phyloP scores from a whole-genome alignment of 2,113 vertebrate species.

The Sialia sialis region DNA sequence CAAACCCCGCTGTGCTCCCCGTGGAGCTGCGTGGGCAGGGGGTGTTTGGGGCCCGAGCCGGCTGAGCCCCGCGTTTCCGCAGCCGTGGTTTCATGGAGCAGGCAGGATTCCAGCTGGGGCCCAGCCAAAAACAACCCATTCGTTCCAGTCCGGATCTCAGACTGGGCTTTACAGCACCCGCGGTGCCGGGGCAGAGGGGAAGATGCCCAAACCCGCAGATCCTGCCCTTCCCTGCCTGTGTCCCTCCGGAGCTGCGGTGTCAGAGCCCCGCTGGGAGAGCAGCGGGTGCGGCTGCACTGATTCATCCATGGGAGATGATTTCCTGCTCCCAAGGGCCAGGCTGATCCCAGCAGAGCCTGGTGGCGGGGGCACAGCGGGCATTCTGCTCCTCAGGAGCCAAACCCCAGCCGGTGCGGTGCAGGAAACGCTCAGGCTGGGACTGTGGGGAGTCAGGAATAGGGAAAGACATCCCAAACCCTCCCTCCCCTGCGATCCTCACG shows the following conservation, averaged over 20 bases:
- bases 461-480: not conserved
- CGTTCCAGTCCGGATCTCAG: not conserved
- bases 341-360: not conserved
- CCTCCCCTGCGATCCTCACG: not conserved
- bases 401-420: fast-evolving
- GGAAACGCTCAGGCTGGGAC: not conserved
- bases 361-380: fast-evolving
- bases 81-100: not conserved
- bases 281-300: not conserved
- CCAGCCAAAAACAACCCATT: slow-evolving; percentile 51
- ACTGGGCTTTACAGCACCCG: not conserved
- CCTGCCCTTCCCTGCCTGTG: not conserved
- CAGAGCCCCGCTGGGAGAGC: not conserved
- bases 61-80: not conserved
- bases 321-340: not conserved
- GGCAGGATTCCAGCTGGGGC: slow-evolving; percentile 41
- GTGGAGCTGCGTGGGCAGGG: not conserved
- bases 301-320: not conserved
- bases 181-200: not conserved
- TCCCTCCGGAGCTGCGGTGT: fast-evolving
- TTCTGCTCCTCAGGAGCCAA: not conserved
- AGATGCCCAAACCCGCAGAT: not conserved
- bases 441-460: not conserved
- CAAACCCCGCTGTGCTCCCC: fast-evolving
- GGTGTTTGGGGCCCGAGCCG: not conserved